Evolutionary conservation across 2,113 vertebrate species (phyloP), one percentile per base, ranked within the genome.

Genomic region (Caranx melampygus): DNA sequence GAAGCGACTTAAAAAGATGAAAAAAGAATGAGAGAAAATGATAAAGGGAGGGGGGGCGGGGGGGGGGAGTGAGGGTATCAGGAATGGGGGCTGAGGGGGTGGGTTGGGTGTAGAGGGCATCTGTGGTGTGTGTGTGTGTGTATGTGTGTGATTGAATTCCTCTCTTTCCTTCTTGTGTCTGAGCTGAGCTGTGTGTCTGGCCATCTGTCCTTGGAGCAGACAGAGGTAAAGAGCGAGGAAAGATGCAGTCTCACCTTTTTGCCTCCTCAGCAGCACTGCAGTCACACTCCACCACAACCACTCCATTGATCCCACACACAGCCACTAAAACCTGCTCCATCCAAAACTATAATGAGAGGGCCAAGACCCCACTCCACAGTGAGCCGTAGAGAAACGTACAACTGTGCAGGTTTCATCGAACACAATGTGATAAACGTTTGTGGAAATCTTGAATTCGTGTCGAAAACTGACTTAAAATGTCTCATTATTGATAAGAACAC

Each of bases 1-100:
- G 85, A 93, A 90, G 88, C 55, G 80, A 92, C 87, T 90, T 90
- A 83, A 78, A 90, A 86, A 91, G 74, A 91, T 88, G 84, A 76
- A 82, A 88, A 87, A 86, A 86, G 82, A 89, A 87, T 82, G 81
- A 86, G 84, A 81, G 89, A 81, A 90, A 88, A 88, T 84, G 76
- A 92, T 85, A 82, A 90, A 86, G 81, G 75, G 64, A 47, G 45
- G 54, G 68, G 45, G 42, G 79, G 59, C 81, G 78, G 62, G 54
- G 51, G 62, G 54, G 51, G 64, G 71, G 55, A 55, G 33, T 55
- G 20, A 26, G 26, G 60, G 35, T 70, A 60, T 62, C 79, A 54
- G 76, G 68, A 78, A 76, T 64, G 81, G 34, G 57, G 59, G 59
- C 5, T 67, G 66, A 20, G 71, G 60, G 47, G 57, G 13, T 34